Percentiles rank a stretch among this genome's conserved stretches.
These are phyloP conservation scores for Cephalotes varians DNA, from an alignment of 2,888 invertebrate genomes.

Conservation along the genomic window DNA sequence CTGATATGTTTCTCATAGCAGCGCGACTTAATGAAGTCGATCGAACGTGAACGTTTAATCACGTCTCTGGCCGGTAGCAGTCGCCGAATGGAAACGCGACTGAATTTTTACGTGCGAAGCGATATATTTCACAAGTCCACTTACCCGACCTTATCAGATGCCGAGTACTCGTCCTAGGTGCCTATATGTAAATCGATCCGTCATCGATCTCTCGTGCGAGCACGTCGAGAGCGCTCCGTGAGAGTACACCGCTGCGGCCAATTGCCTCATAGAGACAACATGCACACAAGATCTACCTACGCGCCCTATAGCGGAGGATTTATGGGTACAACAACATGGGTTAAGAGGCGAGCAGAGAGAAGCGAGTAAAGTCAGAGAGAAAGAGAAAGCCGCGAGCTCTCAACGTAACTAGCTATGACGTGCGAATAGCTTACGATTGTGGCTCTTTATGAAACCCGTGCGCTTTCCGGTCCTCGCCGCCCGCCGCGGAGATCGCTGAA, in stretches of 20 bases:
- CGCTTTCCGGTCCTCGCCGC: conserved; percentile 21
- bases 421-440: conserved; percentile 58
- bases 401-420: conserved; percentile 65
- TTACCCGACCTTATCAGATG: conserved; percentile 46
- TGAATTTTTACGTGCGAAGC: conserved; percentile 14
- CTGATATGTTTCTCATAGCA: conserved; percentile 1
- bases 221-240: conserved; percentile 20
- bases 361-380: neutral
- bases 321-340: conserved; percentile 63
- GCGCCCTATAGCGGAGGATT: conserved; percentile 62
- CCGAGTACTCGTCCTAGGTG: conserved; percentile 45
- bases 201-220: conserved; percentile 63
- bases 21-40: conserved; percentile 29
- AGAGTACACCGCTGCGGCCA: conserved; percentile 40
- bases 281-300: conserved; percentile 71
- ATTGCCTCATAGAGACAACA: conserved; percentile 55
- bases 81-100: conserved; percentile 49
- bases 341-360: conserved; percentile 53
- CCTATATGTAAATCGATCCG: conserved; percentile 60
- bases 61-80: conserved; percentile 35
- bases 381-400: conserved; percentile 40
- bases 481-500: conserved; percentile 30
- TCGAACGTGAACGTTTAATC: conserved; percentile 40
- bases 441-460: conserved; percentile 37
- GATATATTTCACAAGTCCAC: conserved; percentile 50